Base-by-base conservation (phyloP, 1,140 invertebrate genomes). In the Trichonephila clavipes region DNA sequence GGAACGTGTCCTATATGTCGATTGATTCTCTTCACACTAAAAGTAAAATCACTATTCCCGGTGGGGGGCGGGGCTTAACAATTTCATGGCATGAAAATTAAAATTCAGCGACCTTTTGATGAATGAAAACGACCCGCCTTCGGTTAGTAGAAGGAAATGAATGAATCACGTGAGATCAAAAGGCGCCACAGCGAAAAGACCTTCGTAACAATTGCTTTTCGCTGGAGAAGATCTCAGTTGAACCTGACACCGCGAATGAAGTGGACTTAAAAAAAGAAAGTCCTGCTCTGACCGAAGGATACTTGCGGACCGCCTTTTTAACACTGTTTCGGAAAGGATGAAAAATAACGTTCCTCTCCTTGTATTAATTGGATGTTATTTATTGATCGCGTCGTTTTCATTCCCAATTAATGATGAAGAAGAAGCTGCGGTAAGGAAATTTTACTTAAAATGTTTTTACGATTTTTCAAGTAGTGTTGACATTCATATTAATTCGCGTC, bases 41-140 rank as follows among this genome's bases (percentile, higher is more conserved):
- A 51, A 51, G 51, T 51, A 51, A 51, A 51, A 51, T 51, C 51
- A 10, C 51, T 8, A 1, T 12, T 51, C 51, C 10, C 51, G 51
- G 51, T 51, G 51, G 51, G 10, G 51, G 10, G 10, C 7, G 51
- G 51, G 7, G 34, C 66, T 44, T 66, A 34, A 88, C 28, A 69
- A 88, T 51, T 88, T 51, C 6, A 40, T 69, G 40, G 12, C 8
- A 19, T 34, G 24, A 66, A 90, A 34, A 61, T 90, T 90, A 21
- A 51, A 89, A 90, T 81, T 19, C 88, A 59, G n/a, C 44, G 88
- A 89, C 88, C 69, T 77, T 90, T 90, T 90, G 61, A 77, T 90
- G 88, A 90, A 90, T 90, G 72, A 90, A 66, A 44, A n/a, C 58
- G 88, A 24, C 24, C 62, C 59, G 64, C 59, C 51, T 64, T 21